Conservation (phyloP, 2,113 vertebrate species). For the Bagarius yarrelli region DNA sequence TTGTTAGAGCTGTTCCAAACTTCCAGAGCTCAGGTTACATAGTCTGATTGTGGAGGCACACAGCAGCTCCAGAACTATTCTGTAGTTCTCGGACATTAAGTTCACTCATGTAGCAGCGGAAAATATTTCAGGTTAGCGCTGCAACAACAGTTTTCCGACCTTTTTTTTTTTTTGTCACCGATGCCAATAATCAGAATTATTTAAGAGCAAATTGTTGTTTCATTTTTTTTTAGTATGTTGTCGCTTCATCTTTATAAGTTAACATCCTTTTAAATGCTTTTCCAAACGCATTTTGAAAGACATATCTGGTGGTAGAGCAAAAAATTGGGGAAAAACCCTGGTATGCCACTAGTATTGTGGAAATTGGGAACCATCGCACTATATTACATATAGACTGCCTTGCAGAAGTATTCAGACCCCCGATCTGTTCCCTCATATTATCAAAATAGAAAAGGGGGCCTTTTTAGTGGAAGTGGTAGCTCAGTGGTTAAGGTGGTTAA, state of each 20-base stretch:
- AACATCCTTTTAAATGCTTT: background rate
- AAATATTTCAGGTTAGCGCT: slow-evolving; percentile 13
- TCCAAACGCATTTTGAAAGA: background rate
- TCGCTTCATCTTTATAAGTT: background rate
- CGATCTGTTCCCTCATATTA: too few relatives aligned
- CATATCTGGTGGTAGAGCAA: background rate
- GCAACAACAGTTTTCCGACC: background rate
- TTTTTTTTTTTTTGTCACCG: background rate
- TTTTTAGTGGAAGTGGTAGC: too few relatives aligned
- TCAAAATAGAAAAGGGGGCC: too few relatives aligned
- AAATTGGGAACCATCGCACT: background rate
- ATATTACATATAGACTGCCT: background rate
- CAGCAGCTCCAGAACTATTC: background rate
- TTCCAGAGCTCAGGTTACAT: slow-evolving; percentile 39
- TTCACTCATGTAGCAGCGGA: background rate
- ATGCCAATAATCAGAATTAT: background rate
- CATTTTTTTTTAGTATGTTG: background rate
- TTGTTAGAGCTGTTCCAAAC: slow-evolving; percentile 34
- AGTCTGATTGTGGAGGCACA: slow-evolving; percentile 18
- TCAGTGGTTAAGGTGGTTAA: too few relatives aligned
- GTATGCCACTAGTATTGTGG: background rate
- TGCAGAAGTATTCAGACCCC: too few relatives aligned
- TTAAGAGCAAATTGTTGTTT: background rate
- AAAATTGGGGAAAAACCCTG: background rate
- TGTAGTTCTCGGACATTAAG: background rate